These are phyloP conservation scores for Cylindroiulus punctatus DNA, from an alignment of 2,888 invertebrate species.

Conservation along the genomic window DNA sequence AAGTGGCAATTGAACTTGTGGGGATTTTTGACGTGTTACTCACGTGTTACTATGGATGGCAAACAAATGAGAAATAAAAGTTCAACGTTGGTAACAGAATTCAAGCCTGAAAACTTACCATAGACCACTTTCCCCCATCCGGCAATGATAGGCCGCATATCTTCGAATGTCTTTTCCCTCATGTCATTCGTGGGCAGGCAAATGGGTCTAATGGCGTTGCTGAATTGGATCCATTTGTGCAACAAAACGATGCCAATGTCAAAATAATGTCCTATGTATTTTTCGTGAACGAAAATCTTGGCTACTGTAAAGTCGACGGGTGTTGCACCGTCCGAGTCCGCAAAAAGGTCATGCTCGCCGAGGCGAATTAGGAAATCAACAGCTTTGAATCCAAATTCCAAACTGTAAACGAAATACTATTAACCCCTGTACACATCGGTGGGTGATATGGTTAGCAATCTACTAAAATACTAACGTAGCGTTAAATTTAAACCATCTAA, in stretches of 20 bases:
- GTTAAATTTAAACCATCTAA: too few relatives aligned
- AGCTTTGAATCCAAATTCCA: too few relatives aligned
- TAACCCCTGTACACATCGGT: too few relatives aligned
- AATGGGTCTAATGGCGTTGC: slow-evolving; percentile 77
- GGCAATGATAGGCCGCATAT: slow-evolving; percentile 76
- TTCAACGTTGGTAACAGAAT: too few relatives aligned
- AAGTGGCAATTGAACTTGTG: too few relatives aligned
- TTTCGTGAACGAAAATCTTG: slow-evolving; percentile 74
- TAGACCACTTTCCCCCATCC: slow-evolving; percentile 83
- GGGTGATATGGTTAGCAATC: too few relatives aligned
- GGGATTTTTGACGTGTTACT: too few relatives aligned
- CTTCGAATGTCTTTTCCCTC: slow-evolving; percentile 70
- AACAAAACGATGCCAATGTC: slow-evolving; percentile 83
- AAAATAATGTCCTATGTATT: slow-evolving; percentile 74
- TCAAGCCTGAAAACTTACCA: slow-evolving; percentile 71
- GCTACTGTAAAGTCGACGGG: slow-evolving; percentile 62
- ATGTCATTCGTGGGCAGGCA: slow-evolving; percentile 76
- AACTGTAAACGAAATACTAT: too few relatives aligned
- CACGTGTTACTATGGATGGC: too few relatives aligned
- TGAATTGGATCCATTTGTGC: slow-evolving; percentile 65
- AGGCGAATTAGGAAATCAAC: background rate
- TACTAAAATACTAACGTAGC: too few relatives aligned
- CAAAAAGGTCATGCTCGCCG: slow-evolving; percentile 57
- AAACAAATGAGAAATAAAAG: too few relatives aligned
- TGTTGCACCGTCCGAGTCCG: slow-evolving; percentile 57